These are phyloP conservation scores for Hydropsyche betteni DNA, from an alignment of 2,888 invertebrate species.

Conservation along the genomic window DNA sequence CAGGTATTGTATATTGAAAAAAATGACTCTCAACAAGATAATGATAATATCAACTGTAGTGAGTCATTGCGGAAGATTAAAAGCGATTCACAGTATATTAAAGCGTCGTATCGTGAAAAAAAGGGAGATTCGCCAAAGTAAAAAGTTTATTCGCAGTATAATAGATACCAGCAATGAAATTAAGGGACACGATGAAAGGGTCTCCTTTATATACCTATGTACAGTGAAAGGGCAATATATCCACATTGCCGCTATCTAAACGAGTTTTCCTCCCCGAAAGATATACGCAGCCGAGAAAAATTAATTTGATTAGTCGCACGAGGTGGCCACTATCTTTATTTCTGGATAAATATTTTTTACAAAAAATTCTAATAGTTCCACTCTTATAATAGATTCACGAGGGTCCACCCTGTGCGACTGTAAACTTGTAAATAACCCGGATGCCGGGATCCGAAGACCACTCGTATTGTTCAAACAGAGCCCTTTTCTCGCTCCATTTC, in stretches of 20 bases:
- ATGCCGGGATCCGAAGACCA: conserved; percentile 30
- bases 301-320: conserved; percentile 36
- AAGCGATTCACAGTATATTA: too few species aligned
- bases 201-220: conserved; percentile 29
- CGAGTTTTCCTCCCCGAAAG: conserved; percentile 18
- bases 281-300: conserved; percentile 18
- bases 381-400: neutral
- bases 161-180: neutral
- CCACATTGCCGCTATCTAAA: conserved; percentile 35
- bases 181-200: conserved; percentile 17
- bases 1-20: too few species aligned
- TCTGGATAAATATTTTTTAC: too few species aligned
- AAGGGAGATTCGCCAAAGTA: too few species aligned
- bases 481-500: conserved; percentile 40
- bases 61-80: too few species aligned
- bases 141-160: too few species aligned
- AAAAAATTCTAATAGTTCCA: too few species aligned
- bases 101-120: too few species aligned
- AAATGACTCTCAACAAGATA: too few species aligned
- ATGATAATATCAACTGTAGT: too few species aligned
- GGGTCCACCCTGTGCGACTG: conserved; percentile 3
- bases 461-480: conserved; percentile 41
- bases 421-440: conserved; percentile 38
- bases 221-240: conserved; percentile 28
- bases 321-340: neutral